Evolutionary conservation across 2,888 invertebrate species (phyloP).

Genomic region (Caenorhabditis japonica): DNA sequence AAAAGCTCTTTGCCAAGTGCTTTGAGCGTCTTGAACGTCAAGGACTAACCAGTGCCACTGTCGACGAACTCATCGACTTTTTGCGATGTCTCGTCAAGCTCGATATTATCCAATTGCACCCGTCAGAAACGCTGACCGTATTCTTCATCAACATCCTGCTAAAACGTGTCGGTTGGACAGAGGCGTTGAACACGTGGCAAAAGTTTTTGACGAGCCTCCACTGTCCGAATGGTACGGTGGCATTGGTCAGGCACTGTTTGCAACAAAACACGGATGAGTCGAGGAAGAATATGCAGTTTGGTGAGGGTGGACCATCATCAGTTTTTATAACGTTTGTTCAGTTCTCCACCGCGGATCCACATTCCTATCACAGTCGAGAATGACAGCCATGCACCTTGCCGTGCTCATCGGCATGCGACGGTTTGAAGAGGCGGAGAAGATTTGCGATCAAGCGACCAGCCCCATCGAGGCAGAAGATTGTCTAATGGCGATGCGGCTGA

Average conservation of each 20-base stretch:
- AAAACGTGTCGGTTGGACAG: conserved; percentile 64
- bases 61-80: conserved; percentile 66
- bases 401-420: conserved; percentile 56
- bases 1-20: conserved; percentile 50
- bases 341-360: conserved; percentile 67
- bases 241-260: conserved; percentile 54
- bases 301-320: conserved; percentile 16
- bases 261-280: conserved; percentile 40
- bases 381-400: conserved; percentile 58
- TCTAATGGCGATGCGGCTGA: conserved; percentile 57
- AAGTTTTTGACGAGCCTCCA: conserved; percentile 64
- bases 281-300: conserved; percentile 56
- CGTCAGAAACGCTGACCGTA: conserved; percentile 63
- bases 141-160: conserved; percentile 61
- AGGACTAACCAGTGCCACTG: conserved; percentile 29
- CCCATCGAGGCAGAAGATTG: conserved; percentile 56
- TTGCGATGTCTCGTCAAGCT: conserved; percentile 64
- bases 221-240: conserved; percentile 66
- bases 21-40: conserved; percentile 51
- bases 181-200: conserved; percentile 68
- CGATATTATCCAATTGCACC: conserved; percentile 62
- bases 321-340: conserved; percentile 30
- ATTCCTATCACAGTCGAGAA: conserved; percentile 59
- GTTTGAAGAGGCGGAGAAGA: conserved; percentile 56
- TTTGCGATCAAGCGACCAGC: conserved; percentile 9